These are phyloP conservation scores for Microplitis manilae DNA, from an alignment of 2,888 invertebrate species.

Conservation along the genomic window DNA sequence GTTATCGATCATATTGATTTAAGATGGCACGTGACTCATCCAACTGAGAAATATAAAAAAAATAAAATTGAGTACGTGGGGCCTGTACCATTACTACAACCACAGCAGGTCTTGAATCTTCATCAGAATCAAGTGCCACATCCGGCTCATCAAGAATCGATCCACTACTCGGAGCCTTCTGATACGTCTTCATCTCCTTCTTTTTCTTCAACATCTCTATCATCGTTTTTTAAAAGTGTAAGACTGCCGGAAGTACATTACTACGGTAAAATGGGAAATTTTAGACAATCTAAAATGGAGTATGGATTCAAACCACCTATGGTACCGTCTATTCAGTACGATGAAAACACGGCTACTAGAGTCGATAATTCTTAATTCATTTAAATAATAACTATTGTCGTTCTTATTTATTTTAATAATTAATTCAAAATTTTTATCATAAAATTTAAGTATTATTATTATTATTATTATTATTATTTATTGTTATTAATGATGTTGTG, in stretches of 20 bases:
- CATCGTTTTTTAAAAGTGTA: constrained; percentile 62
- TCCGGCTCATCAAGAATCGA: constrained; percentile 43
- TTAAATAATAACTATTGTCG: neutral
- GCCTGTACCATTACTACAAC: constrained; percentile 72
- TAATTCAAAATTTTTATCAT: neutral
- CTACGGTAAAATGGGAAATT: constrained; percentile 73
- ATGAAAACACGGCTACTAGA: constrained; percentile 75
- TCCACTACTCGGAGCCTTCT: constrained; percentile 42
- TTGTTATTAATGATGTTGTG: too few relatives aligned
- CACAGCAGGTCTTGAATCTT: constrained; percentile 57
- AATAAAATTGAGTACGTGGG: constrained; percentile 71
- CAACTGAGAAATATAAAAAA: constrained; percentile 35
- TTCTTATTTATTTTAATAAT: constrained; percentile 3
- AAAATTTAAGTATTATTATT: too few relatives aligned
- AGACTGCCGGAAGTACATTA: constrained; percentile 74
- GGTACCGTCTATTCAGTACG: constrained; percentile 85
- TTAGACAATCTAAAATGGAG: constrained; percentile 81
- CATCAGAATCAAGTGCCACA: constrained; percentile 55
- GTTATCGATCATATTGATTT: constrained; percentile 40
- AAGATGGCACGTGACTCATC: constrained; percentile 51
- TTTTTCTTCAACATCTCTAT: neutral
- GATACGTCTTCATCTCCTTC: neutral
- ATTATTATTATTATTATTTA: too few relatives aligned
- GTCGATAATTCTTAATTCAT: constrained; percentile 53
- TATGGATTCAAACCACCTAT: constrained; percentile 88